These are phyloP conservation scores for Drosophila repleta DNA, from an alignment of 1,140 invertebrate genomes.

Conservation along the genomic window DNA sequence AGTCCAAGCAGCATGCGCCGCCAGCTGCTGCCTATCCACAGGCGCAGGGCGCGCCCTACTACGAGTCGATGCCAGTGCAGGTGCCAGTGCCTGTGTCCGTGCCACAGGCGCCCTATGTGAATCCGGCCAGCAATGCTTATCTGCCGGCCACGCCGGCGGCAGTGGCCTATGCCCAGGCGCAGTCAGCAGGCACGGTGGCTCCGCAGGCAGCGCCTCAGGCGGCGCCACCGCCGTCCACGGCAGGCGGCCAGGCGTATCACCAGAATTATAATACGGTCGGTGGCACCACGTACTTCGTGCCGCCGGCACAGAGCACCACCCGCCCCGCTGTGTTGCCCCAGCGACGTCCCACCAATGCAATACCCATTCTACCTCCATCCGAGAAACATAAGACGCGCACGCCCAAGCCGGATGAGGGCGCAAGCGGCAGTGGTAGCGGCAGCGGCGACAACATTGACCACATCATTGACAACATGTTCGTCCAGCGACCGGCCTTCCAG, in stretches of 20 bases:
- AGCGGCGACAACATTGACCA: constrained; percentile 86
- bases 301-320: constrained; percentile 67
- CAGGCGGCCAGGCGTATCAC: constrained; percentile 57
- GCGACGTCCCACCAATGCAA: constrained; percentile 84
- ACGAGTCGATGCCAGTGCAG: constrained; percentile 61
- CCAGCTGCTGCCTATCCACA: constrained; percentile 59
- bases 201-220: constrained; percentile 19
- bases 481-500: constrained; percentile 84
- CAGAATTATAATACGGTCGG: constrained; percentile 83
- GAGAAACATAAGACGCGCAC: constrained; percentile 73
- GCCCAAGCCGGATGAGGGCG: constrained; percentile 29
- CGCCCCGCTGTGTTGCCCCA: constrained; percentile 76
- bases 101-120: constrained; percentile 58
- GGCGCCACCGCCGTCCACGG: constrained; percentile 23
- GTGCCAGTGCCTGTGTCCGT: constrained; percentile 54
- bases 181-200: constrained; percentile 48
- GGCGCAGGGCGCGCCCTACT: constrained; percentile 82
- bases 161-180: constrained; percentile 66
- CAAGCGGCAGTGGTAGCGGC: constrained; percentile 50
- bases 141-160: constrained; percentile 67
- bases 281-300: constrained; percentile 83
- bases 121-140: constrained; percentile 62
- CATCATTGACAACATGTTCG: constrained; percentile 87
- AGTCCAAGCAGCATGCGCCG: constrained; percentile 54
- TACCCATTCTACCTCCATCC: constrained; percentile 84